Conservation (phyloP, 2,113 vertebrate genomes). For the Albula goreensis region DNA sequence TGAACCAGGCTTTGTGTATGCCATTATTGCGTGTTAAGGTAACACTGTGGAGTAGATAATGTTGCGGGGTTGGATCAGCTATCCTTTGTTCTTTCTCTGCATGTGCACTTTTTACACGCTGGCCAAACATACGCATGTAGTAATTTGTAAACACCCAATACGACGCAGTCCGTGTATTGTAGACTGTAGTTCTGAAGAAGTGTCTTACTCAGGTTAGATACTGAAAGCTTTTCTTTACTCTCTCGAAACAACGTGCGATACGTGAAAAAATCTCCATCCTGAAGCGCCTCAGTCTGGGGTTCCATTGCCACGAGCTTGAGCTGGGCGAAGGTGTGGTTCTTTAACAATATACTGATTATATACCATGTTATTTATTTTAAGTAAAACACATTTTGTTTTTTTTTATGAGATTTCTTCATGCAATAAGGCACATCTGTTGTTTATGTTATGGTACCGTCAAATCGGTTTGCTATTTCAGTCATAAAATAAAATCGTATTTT, state of each 20-base stretch:
- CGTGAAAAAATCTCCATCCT: background rate
- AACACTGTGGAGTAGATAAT: background rate
- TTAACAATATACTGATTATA: background rate
- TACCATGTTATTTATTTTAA: background rate
- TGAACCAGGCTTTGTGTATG: background rate
- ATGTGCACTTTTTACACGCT: conserved; percentile 16
- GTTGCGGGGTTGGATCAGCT: background rate
- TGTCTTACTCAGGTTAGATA: background rate
- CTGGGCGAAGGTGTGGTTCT: conserved; percentile 12
- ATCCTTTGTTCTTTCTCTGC: conserved; percentile 32
- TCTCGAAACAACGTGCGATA: background rate
- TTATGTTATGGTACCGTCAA: background rate
- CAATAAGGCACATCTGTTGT: background rate
- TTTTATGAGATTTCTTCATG: background rate
- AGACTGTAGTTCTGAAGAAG: background rate
- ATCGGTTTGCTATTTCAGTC: background rate
- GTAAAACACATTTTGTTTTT: background rate
- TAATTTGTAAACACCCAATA: background rate
- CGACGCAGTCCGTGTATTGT: background rate
- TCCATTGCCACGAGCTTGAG: background rate
- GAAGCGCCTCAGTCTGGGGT: background rate
- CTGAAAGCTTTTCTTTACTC: background rate
- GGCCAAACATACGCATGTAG: background rate
- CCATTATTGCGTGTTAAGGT: background rate
- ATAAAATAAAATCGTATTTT: background rate